Percentiles rank a stretch among this genome's conserved stretches.
phyloP scores from a whole-genome alignment of 1,140 invertebrate species.

The Homarus americanus region DNA sequence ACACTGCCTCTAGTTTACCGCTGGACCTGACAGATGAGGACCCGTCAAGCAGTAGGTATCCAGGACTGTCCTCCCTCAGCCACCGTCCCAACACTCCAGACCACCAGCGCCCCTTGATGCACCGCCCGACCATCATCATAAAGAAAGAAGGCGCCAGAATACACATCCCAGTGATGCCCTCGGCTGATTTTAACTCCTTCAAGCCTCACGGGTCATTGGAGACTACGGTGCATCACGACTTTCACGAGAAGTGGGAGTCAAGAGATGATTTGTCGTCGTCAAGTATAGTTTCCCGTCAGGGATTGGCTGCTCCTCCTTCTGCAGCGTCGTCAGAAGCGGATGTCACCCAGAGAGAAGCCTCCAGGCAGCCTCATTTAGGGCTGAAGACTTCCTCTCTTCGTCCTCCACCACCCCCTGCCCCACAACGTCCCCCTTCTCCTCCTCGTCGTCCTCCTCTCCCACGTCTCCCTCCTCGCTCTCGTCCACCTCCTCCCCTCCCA shows the following conservation, averaged over 20 bases:
- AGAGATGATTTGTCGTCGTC: background rate
- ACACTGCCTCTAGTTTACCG: background rate
- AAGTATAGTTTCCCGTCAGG: background rate
- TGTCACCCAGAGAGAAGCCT: background rate
- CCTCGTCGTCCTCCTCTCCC: background rate
- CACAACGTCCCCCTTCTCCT: background rate
- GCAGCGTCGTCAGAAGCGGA: background rate
- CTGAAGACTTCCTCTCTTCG: background rate
- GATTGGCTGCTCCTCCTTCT: background rate
- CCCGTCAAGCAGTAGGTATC: background rate
- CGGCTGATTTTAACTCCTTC: constrained; percentile 48
- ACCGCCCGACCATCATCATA: constrained; percentile 42
- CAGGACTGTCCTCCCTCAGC: background rate
- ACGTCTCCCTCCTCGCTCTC: background rate
- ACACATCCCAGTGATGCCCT: constrained; percentile 32
- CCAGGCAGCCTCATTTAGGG: background rate
- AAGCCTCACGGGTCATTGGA: background rate
- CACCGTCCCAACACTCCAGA: background rate
- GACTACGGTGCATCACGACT: background rate
- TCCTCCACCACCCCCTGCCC: background rate
- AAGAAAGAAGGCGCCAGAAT: constrained; percentile 30
- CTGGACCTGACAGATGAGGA: background rate
- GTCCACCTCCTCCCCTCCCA: no score
- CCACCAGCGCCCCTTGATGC: background rate
- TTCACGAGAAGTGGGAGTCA: background rate